A percentile compares a stretch with the other conserved stretches of the same genome.
phyloP scores from a whole-genome alignment of 37 sponge, comb jelly and placozoan species.

The Oopsacas minuta region DNA sequence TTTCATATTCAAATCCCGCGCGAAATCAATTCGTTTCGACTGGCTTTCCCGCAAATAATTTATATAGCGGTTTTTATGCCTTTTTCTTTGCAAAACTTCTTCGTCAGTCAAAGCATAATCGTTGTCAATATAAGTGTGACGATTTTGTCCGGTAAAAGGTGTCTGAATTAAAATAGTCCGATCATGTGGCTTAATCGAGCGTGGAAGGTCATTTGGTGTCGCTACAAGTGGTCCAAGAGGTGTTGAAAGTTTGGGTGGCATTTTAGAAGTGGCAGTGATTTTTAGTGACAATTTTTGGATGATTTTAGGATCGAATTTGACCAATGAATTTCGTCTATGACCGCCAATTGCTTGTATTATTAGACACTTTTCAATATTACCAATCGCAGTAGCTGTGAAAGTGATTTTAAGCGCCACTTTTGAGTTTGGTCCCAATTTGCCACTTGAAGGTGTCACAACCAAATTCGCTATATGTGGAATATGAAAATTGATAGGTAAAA shows the following conservation, averaged over 20 bases:
- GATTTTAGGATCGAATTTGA: background rate
- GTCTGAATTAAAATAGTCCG: background rate
- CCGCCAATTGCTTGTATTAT: background rate
- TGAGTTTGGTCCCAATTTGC: background rate
- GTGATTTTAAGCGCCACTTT: background rate
- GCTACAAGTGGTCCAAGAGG: background rate
- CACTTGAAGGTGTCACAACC: constrained; percentile 13
- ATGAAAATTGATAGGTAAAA: background rate
- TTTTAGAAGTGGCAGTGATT: background rate
- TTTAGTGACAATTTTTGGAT: constrained; percentile 11
- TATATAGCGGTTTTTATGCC: background rate
- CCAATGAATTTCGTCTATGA: background rate
- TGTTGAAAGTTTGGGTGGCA: background rate
- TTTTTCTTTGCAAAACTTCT: background rate
- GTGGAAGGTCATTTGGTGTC: constrained; percentile 17
- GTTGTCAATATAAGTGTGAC: background rate
- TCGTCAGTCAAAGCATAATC: background rate
- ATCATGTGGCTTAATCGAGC: constrained; percentile 10
- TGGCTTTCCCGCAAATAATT: background rate
- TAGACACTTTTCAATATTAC: background rate
- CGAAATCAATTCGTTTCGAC: background rate
- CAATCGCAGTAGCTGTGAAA: background rate
- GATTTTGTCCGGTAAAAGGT: background rate
- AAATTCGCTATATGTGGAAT: constrained; percentile 1
- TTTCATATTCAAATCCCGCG: background rate